phyloP scores from a whole-genome alignment of 2,113 vertebrate species.

The Pterocles burchelli region DNA sequence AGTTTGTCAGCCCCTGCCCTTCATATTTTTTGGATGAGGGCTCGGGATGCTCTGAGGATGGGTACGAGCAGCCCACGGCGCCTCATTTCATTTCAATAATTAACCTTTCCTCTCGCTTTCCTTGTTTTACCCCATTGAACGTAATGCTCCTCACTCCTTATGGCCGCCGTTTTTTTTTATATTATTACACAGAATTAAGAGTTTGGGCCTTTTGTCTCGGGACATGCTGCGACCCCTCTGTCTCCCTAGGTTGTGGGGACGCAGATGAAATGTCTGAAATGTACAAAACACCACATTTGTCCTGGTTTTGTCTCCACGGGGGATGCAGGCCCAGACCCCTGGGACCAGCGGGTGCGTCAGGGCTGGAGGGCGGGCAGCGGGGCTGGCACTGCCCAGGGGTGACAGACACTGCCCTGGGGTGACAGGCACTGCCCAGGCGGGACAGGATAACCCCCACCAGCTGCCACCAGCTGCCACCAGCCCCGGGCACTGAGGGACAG shows the following conservation, averaged over 20 bases:
- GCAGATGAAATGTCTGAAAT: rapidly evolving
- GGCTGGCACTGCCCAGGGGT: background rate
- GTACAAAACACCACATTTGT: rapidly evolving
- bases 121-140: no score
- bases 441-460: background rate
- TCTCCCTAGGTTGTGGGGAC: rapidly evolving
- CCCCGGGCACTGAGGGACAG: background rate
- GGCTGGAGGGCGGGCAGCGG: no score
- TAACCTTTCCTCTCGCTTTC: rapidly evolving
- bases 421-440: no score
- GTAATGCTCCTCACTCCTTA: rapidly evolving
- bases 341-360: no score
- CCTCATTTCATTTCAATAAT: rapidly evolving
- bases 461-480: background rate
- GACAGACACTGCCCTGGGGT: background rate
- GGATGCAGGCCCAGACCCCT: rapidly evolving
- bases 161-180: rapidly evolving
- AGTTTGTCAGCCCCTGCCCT: background rate
- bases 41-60: background rate
- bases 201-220: no score
- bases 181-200: rapidly evolving
- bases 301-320: rapidly evolving
- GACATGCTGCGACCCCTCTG: rapidly evolving
- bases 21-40: background rate
- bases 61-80: background rate